These are phyloP conservation scores for Thymallus thymallus DNA, from an alignment of 2,113 vertebrate genomes.

Conservation along the genomic window DNA sequence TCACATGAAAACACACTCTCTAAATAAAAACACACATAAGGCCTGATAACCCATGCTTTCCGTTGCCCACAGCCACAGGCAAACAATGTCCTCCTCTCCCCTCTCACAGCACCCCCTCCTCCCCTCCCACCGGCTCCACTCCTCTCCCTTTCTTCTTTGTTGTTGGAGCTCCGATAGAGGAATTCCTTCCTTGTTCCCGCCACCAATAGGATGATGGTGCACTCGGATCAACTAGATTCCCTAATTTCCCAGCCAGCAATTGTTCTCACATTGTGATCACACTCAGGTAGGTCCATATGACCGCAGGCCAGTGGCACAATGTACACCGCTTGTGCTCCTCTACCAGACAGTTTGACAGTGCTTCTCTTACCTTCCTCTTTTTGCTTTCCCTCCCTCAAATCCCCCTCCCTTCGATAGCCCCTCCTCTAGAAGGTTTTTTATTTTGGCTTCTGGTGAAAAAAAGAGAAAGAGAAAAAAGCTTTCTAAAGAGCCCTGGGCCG, in stretches of 20 bases:
- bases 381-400: conserved; percentile 10
- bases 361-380: conserved; percentile 50
- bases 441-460: conserved; percentile 69
- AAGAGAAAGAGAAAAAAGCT: conserved; percentile 53
- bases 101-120: conserved; percentile 43
- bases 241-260: conserved; percentile 55
- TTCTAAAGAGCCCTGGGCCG: conserved; percentile 70
- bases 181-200: conserved; percentile 74
- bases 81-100: conserved; percentile 76
- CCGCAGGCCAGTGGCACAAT: conserved; percentile 36
- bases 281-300: conserved; percentile 43
- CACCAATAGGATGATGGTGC: conserved; percentile 63
- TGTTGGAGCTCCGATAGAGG: conserved; percentile 70
- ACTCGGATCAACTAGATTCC: conserved; percentile 59
- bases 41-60: conserved; percentile 75
- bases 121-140: conserved; percentile 69
- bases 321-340: conserved; percentile 57
- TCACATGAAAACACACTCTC: conserved; percentile 65
- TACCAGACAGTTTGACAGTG: conserved; percentile 62
- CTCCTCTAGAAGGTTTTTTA: conserved; percentile 60
- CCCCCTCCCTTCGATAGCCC: conserved; percentile 59
- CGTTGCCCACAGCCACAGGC: conserved; percentile 78
- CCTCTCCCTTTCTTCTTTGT: conserved; percentile 77
- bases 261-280: conserved; percentile 52
- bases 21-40: conserved; percentile 65